Conservation (phyloP, 2,888 invertebrate species). For the Chymomyza fuscimana region DNA sequence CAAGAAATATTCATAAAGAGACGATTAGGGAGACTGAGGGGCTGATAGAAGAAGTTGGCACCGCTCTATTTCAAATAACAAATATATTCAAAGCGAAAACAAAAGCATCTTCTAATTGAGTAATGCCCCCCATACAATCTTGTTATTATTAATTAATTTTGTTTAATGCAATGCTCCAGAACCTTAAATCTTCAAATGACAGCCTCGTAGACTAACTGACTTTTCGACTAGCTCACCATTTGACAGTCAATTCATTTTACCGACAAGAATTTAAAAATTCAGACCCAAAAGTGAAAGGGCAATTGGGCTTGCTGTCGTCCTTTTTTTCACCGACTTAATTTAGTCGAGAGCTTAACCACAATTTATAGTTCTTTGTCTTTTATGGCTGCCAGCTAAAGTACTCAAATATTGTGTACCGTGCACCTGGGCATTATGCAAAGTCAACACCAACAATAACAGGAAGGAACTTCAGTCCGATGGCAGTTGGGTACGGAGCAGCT, state of each 20-base stretch:
- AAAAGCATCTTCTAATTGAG: too few species aligned
- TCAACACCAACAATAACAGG: not conserved
- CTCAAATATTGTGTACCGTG: not conserved
- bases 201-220: not conserved
- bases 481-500: not conserved
- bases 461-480: not conserved
- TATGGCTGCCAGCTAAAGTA: not conserved
- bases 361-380: not conserved
- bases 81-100: too few species aligned
- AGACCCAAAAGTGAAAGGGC: not conserved
- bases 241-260: not conserved
- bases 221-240: not conserved
- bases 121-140: too few species aligned
- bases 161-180: too few species aligned
- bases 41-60: too few species aligned
- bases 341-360: not conserved
- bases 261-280: not conserved
- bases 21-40: too few species aligned
- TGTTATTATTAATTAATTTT: too few species aligned
- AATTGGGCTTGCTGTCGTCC: not conserved
- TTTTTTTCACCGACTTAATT: not conserved
- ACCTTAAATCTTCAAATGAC: not conserved
- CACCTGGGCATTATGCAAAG: not conserved
- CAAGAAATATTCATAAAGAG: slow-evolving; percentile 12
- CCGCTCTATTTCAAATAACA: too few species aligned